A percentile compares a stretch with the other conserved stretches of the same genome.
phyloP scores from a whole-genome alignment of 2,888 invertebrate genomes.

The Selenia dentaria region DNA sequence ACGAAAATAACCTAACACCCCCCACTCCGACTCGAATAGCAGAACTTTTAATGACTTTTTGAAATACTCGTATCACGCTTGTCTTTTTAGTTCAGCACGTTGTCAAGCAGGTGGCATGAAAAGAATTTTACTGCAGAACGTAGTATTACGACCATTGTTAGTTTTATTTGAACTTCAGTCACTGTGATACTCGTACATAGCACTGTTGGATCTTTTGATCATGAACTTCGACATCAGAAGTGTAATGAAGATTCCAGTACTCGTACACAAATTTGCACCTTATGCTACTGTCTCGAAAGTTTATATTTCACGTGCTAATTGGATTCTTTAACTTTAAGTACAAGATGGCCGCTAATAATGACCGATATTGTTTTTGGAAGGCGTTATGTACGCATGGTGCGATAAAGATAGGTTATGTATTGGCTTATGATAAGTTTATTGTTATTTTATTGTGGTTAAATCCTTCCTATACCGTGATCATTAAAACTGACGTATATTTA shows the following conservation, averaged over 20 bases:
- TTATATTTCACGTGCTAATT: neutral
- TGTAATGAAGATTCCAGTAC: slow-evolving; percentile 1
- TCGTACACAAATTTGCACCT: slow-evolving; percentile 8
- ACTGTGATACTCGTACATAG: neutral
- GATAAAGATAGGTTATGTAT: neutral
- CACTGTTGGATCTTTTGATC: slow-evolving; percentile 9
- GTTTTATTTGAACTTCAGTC: too few relatives aligned
- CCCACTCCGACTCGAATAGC: too few relatives aligned
- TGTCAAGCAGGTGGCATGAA: too few relatives aligned
- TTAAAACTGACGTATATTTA: too few relatives aligned
- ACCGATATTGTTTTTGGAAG: slow-evolving; percentile 4
- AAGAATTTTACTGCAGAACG: too few relatives aligned
- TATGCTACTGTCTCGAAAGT: neutral
- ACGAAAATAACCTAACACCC: too few relatives aligned
- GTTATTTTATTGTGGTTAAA: neutral
- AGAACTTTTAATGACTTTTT: too few relatives aligned
- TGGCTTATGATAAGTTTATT: slow-evolving; percentile 2
- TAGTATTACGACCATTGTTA: too few relatives aligned
- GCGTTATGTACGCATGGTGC: neutral
- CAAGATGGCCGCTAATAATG: slow-evolving; percentile 15
- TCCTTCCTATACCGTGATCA: too few relatives aligned
- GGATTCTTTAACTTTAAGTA: slow-evolving; percentile 10
- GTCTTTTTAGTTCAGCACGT: too few relatives aligned
- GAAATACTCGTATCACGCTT: too few relatives aligned
- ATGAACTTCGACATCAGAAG: slow-evolving; percentile 13